Base-by-base conservation (phyloP, 2,888 invertebrate genomes). In the Chirona hameri region DNA sequence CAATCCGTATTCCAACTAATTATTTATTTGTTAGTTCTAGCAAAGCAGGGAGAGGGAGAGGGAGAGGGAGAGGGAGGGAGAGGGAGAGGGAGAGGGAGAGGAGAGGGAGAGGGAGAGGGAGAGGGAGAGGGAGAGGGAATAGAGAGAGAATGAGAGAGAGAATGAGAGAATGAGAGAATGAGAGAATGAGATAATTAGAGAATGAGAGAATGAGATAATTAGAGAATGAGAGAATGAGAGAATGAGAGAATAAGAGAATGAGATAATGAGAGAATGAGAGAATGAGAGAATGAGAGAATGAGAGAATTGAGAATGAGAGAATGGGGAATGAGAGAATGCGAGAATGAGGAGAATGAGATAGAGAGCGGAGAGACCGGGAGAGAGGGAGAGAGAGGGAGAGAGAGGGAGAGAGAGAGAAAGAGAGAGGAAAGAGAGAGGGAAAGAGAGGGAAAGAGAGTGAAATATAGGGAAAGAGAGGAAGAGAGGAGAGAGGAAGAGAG, bases 301-400 rank as follows among this genome's bases (percentile, higher is more conserved):
- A 18, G 81, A 81, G 52, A 52, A 10, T 7, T 14, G 52, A 10
- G 52, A 7, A 14, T 52, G 52, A 7, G 52, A 10, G 52, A 7
- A 10, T 52, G 52, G 10, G 7, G 7, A 81, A 14, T 52, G 48
- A 81, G 81, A 48, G 81, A 81, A 52, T 18, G 81, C 9, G 48
- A 81, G 81, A 81, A 55, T 15, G 52, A 27, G 81, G 24, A 55
- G 55, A 27, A 46, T 52, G 24, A 15, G 24, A 27, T n/a, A n/a
- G n/a, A n/a, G n/a, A n/a, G n/a, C n/a, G n/a, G n/a, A n/a, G n/a
- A n/a, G n/a, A n/a, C n/a, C 21, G 55, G 24, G 81, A 46, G 81
- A 15, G 55, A 55, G n/a, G 7, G 81, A 81, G 31, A 81, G 81
- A 81, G 48, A 31, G 48, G 31, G 81, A 81, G 81, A 81, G 81